Evolutionary conservation across 1,140 invertebrate genomes (phyloP).

Genomic region (Megalopta genalis): DNA sequence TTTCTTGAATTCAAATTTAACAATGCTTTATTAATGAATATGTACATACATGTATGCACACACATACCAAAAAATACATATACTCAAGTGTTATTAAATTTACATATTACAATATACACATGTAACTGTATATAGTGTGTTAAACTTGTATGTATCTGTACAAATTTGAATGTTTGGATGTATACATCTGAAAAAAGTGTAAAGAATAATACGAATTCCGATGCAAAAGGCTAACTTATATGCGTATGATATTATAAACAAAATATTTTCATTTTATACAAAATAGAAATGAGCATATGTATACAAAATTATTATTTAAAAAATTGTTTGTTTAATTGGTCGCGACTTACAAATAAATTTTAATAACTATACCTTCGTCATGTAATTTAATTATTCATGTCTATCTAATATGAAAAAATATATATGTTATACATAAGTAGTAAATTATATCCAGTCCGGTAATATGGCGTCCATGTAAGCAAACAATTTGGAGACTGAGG

Average conservation of each 20-base stretch:
- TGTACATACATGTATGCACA: constrained; percentile 11
- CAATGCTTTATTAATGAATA: not conserved
- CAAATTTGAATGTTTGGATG: not conserved
- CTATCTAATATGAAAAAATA: constrained; percentile 34
- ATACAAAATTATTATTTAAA: constrained; percentile 28
- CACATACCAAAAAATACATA: not conserved
- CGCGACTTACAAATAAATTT: constrained; percentile 25
- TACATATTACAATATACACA: not conserved
- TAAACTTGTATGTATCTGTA: not conserved
- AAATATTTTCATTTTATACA: constrained; percentile 1
- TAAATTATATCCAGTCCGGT: constrained; percentile 60
- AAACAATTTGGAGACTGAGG: constrained; percentile 71
- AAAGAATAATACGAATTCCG: not conserved
- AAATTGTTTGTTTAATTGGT: constrained; percentile 14
- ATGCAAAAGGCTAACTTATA: constrained; percentile 29
- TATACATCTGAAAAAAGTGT: not conserved
- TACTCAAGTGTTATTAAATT: not conserved
- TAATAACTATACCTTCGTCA: not conserved
- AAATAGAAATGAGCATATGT: not conserved
- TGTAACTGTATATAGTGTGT: not conserved
- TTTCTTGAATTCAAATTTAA: not conserved
- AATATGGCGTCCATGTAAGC: constrained; percentile 62
- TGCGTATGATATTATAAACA: not conserved
- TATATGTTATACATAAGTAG: constrained; percentile 33
- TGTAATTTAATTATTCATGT: constrained; percentile 49